Percentiles rank a stretch among this genome's conserved stretches.
Evolutionary conservation across 2,797 vertebrate genomes (phyloP).

Genomic region (Choloepus didactylus): DNA sequence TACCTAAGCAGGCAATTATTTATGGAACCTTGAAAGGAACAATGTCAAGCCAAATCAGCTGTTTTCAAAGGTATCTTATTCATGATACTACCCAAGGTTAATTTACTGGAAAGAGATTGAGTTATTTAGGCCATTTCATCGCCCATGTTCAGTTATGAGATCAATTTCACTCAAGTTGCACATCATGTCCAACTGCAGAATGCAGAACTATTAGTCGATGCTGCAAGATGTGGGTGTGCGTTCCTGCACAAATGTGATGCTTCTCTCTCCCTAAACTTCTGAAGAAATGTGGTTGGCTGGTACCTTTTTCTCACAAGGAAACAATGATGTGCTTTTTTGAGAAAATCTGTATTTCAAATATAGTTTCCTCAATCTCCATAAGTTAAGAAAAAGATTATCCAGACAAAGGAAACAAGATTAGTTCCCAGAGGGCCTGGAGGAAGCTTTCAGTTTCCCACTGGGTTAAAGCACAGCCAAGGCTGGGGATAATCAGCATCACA

Average conservation of each 20-base stretch:
- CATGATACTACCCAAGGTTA: constrained; percentile 36
- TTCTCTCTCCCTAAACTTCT: neutral
- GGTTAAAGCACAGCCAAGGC: neutral
- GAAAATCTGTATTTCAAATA: constrained; percentile 30
- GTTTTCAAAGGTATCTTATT: constrained; percentile 69
- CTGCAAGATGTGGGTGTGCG: accelerated
- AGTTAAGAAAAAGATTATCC: constrained; percentile 42
- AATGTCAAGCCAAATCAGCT: constrained; percentile 41
- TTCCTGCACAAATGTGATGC: neutral
- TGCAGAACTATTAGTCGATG: accelerated
- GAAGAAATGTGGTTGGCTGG: neutral
- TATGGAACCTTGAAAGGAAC: constrained; percentile 63
- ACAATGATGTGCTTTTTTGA: neutral
- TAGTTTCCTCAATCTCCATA: neutral
- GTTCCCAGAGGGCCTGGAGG: neutral
- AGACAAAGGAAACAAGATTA: constrained; percentile 8
- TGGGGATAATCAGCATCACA: neutral
- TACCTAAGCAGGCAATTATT: neutral
- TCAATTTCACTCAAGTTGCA: neutral
- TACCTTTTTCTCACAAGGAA: neutral
- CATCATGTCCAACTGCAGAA: neutral
- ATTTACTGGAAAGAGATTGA: constrained; percentile 69
- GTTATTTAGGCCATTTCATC: constrained; percentile 36
- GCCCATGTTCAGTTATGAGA: neutral
- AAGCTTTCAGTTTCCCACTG: neutral